Percentiles rank a stretch among this genome's conserved stretches.
Evolutionary conservation across 2,797 vertebrate genomes (phyloP).

Genomic region (Malurus splendens): DNA sequence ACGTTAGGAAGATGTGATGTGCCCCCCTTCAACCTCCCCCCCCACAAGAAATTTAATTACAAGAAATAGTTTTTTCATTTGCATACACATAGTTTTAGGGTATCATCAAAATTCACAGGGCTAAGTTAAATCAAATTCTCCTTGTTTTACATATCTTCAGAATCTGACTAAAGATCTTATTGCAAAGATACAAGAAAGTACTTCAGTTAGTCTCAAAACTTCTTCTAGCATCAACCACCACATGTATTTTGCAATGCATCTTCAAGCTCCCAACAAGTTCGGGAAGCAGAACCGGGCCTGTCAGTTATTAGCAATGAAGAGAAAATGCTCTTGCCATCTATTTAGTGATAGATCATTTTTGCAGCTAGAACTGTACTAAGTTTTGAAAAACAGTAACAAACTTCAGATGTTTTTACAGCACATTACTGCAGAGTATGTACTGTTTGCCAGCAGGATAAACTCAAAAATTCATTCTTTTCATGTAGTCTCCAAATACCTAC

Average conservation of each 20-base stretch:
- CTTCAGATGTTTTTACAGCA: not conserved
- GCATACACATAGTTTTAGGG: not conserved
- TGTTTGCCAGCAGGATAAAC: not conserved
- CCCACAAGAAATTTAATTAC: not conserved
- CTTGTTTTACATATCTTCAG: not conserved
- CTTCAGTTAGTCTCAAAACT: not conserved
- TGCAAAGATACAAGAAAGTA: not conserved
- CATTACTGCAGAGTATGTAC: not conserved
- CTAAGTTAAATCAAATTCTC: not conserved
- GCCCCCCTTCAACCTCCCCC: rapidly evolving
- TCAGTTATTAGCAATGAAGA: not conserved
- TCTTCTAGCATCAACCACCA: not conserved
- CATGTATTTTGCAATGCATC: not conserved
- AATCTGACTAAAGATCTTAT: not conserved
- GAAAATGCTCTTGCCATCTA: not conserved
- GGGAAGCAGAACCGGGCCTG: constrained; percentile 1
- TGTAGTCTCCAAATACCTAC: not conserved
- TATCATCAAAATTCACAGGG: not conserved
- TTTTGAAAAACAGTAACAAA: not conserved
- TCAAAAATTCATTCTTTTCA: not conserved
- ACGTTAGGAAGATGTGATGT: not conserved
- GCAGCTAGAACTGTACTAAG: not conserved
- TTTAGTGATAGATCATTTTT: not conserved
- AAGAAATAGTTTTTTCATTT: not conserved
- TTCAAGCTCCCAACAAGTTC: not conserved